These are phyloP conservation scores for Drosophila equinoxialis DNA, from an alignment of 1,140 invertebrate species.

Conservation along the genomic window DNA sequence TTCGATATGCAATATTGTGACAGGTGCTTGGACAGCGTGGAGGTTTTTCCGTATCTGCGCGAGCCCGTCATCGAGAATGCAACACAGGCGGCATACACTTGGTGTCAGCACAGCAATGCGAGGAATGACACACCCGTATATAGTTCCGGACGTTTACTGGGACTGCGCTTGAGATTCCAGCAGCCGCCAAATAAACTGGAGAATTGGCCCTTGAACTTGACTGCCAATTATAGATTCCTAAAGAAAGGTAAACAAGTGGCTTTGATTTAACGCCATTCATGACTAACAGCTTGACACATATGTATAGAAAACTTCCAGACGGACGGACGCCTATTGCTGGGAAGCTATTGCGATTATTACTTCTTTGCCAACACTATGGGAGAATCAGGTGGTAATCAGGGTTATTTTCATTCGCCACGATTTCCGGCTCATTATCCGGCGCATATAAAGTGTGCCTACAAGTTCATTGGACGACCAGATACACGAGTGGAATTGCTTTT, in stretches of 20 bases:
- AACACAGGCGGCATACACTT: slow-evolving; percentile 68
- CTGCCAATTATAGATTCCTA: slow-evolving; percentile 74
- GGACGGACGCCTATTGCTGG: slow-evolving; percentile 72
- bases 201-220: slow-evolving; percentile 64
- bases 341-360: slow-evolving; percentile 80
- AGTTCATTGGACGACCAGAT: slow-evolving; percentile 78
- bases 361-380: slow-evolving; percentile 71
- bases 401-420: slow-evolving; percentile 79
- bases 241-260: slow-evolving; percentile 62
- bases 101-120: slow-evolving; percentile 70
- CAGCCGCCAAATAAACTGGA: slow-evolving; percentile 47
- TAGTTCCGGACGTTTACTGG: slow-evolving; percentile 70
- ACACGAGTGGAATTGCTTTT: slow-evolving; percentile 77
- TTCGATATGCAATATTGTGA: slow-evolving; percentile 62
- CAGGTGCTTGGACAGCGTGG: slow-evolving; percentile 81
- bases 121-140: slow-evolving; percentile 75
- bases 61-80: slow-evolving; percentile 81
- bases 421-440: slow-evolving; percentile 81
- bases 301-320: slow-evolving; percentile 67
- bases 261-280: no score
- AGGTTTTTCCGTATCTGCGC: slow-evolving; percentile 80
- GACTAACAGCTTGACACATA: neutral
- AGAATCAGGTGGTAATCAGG: slow-evolving; percentile 52
- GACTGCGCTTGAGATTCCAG: slow-evolving; percentile 69
- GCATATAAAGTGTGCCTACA: slow-evolving; percentile 81